Base-by-base conservation (phyloP, 2,797 vertebrate species). In the Cyprinella venusta region DNA sequence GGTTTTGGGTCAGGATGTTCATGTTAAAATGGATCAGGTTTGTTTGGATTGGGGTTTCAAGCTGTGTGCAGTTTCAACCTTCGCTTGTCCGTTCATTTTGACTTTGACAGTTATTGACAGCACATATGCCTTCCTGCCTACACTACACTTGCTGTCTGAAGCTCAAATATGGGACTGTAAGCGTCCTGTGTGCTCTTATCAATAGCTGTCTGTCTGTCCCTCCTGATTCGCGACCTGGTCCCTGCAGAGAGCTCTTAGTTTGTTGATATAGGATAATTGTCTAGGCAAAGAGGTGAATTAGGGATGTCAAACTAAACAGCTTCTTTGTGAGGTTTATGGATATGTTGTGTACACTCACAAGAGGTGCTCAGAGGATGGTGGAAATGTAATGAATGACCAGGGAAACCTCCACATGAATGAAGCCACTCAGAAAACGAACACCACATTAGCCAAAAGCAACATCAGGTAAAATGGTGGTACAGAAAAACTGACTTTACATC, bases 251-350 rank as follows among this genome's bases (percentile, higher is more conserved):
- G 64, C 59, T 75, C 33, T 63, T 21, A 67, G 67, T 80, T 84
- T 86, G 83, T 86, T 85, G 83, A 80, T 85, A 30, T 80, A 70
- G 77, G 74, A 81, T 85, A 85, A 85, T 70, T 78, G 81, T 83
- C 84, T 79, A 84, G 54, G 64, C 30, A 50, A 72, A 82, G 48
- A 63, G 69, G 82, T 65, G 24, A 26, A 45, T 40, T 48, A 65
- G 59, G 38, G 65, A 67, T 65, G 61, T 38, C 50, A 59, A 68
- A 63, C 69, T 81, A 76, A 82, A 87, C 36, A 69, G 74, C 42
- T 13, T 75, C 78, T 84, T 77, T 84, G 78, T 86, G 40, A 77
- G 72, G 40, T 80, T 83, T 59, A 19, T 64, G 65, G 42, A 52
- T 71, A 50, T 38, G 76, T 59, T 63, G 56, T 69, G 61, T 69